These are phyloP conservation scores for Calliphora vomitoria DNA, from an alignment of 2,888 invertebrate species.

Conservation along the genomic window DNA sequence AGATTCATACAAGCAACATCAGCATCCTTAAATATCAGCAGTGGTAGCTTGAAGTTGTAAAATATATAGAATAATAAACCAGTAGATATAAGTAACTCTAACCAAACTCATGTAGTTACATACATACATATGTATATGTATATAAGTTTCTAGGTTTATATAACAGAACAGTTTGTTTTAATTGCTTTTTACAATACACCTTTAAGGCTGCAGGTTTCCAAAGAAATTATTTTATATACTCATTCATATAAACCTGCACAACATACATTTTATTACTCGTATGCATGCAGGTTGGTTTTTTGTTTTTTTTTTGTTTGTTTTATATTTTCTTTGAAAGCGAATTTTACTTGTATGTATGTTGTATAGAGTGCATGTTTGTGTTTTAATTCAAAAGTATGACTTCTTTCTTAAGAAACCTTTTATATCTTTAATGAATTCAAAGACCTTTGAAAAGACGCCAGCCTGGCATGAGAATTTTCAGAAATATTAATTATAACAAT, in stretches of 20 bases:
- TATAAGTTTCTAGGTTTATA: neutral
- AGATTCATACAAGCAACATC: conserved; percentile 1
- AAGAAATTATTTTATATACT: conserved; percentile 33
- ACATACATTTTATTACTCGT: neutral
- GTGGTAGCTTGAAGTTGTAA: conserved; percentile 43
- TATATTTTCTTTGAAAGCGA: neutral
- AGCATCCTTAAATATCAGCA: conserved; percentile 33
- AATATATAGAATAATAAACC: conserved; percentile 26
- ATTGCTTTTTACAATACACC: conserved; percentile 68
- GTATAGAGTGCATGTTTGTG: neutral
- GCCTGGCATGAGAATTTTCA: neutral
- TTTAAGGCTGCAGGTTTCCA: conserved; percentile 54
- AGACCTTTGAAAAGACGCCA: neutral
- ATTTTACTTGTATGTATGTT: neutral
- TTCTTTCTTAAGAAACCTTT: conserved; percentile 12
- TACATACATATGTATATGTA: neutral
- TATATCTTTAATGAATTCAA: conserved; percentile 15
- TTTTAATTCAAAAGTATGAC: neutral
- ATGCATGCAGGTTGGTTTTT: conserved; percentile 2
- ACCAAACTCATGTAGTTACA: neutral
- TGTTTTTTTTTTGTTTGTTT: neutral
- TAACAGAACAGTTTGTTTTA: conserved; percentile 61
- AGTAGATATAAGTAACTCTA: conserved; percentile 39
- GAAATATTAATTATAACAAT: conserved; percentile 1
- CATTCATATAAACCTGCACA: neutral